Percentiles rank a stretch among this genome's conserved stretches.
phyloP scores from a whole-genome alignment of 2,888 invertebrate species.

The Prenolepis imparis region DNA sequence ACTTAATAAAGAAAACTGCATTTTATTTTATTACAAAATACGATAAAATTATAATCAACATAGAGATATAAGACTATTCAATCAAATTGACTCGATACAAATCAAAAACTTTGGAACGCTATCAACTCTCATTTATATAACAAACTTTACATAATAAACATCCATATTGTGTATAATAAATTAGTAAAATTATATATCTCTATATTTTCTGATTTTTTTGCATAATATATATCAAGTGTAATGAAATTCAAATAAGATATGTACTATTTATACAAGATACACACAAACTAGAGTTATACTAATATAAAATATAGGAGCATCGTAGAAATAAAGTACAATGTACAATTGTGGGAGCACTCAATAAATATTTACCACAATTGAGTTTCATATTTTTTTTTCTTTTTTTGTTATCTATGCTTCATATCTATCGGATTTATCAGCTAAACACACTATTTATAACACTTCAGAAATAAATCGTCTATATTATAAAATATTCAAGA shows the following conservation, averaged over 20 bases:
- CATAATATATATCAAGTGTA: slow-evolving; percentile 11
- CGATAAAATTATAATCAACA: slow-evolving; percentile 6
- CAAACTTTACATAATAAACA: slow-evolving; percentile 7
- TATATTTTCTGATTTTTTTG: slow-evolving; percentile 21
- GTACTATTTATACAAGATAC: slow-evolving; percentile 20
- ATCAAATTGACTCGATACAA: slow-evolving; percentile 6
- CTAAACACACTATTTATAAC: slow-evolving; percentile 54
- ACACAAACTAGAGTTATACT: slow-evolving; percentile 53
- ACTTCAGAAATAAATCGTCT: slow-evolving; percentile 56
- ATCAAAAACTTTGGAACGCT: slow-evolving; percentile 12
- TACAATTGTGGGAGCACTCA: slow-evolving; percentile 68
- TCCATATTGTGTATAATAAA: slow-evolving; percentile 25
- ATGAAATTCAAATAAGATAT: slow-evolving; percentile 24
- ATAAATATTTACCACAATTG: slow-evolving; percentile 71
- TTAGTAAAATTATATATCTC: slow-evolving; percentile 7
- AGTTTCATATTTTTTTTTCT: slow-evolving; percentile 62
- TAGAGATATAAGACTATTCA: slow-evolving; percentile 18
- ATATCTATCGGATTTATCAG: slow-evolving; percentile 63
- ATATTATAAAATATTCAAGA: slow-evolving; percentile 71
- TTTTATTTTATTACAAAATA: slow-evolving; percentile 31
- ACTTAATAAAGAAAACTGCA: slow-evolving; percentile 27
- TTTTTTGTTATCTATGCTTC: slow-evolving; percentile 69
- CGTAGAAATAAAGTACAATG: slow-evolving; percentile 67
- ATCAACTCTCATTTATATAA: slow-evolving; percentile 8
- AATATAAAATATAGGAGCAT: slow-evolving; percentile 61